A percentile compares a stretch with the other conserved stretches of the same genome.
Conservation (phyloP, 2,888 invertebrate species). For the Linnaemya tessellans region DNA sequence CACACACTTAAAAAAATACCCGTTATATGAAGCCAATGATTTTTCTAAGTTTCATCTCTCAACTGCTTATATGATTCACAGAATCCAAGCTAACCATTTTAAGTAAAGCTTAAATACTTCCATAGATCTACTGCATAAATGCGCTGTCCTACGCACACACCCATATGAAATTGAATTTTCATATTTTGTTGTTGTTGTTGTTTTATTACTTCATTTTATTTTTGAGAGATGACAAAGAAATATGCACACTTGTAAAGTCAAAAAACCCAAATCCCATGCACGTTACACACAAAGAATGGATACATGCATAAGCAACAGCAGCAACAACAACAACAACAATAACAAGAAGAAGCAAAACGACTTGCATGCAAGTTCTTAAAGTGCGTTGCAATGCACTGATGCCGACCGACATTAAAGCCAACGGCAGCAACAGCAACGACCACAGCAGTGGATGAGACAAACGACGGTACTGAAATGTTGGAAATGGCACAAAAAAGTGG, state of each 20-base stretch:
- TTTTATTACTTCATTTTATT: neutral
- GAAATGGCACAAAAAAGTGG: constrained; percentile 61
- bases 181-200: neutral
- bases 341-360: constrained; percentile 1
- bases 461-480: constrained; percentile 55
- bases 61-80: too few species aligned
- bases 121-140: too few species aligned
- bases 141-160: constrained; percentile 13
- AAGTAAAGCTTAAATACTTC: too few species aligned
- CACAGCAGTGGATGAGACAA: constrained; percentile 38
- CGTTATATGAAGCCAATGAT: too few species aligned
- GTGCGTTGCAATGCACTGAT: constrained; percentile 53
- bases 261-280: constrained; percentile 22
- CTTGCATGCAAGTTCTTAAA: constrained; percentile 47
- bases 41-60: too few species aligned
- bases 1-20: too few species aligned
- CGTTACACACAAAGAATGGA: neutral
- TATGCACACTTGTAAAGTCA: constrained; percentile 7
- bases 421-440: constrained; percentile 13
- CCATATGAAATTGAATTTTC: constrained; percentile 12
- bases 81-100: too few species aligned
- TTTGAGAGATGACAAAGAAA: constrained; percentile 13
- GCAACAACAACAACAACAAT: neutral
- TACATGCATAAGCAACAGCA: constrained; percentile 1
- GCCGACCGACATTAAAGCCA: constrained; percentile 56